Percentiles rank a stretch among this genome's conserved stretches.
These are phyloP conservation scores for Campopleginae sp. DNA, from an alignment of 2,888 invertebrate genomes.

Conservation along the genomic window DNA sequence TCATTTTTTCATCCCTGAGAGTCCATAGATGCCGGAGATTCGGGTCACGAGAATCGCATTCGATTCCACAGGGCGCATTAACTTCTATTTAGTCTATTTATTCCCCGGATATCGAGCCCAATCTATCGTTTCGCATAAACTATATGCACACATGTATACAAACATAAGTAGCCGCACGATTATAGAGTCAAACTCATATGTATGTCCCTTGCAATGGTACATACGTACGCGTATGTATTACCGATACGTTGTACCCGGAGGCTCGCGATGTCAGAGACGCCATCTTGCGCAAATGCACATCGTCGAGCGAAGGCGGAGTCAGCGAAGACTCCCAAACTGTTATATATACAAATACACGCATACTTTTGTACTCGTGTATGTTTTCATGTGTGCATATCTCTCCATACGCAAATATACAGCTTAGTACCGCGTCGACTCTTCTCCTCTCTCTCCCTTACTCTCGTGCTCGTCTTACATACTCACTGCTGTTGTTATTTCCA, in stretches of 20 bases:
- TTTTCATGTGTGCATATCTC: slow-evolving; percentile 29
- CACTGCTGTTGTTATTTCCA: too few species aligned
- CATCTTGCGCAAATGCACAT: slow-evolving; percentile 83
- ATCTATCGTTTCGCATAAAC: neutral
- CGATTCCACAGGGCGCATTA: slow-evolving; percentile 14
- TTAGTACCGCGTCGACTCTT: neutral
- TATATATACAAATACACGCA: slow-evolving; percentile 60
- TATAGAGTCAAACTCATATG: neutral
- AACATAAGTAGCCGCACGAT: neutral
- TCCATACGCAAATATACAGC: slow-evolving; percentile 3
- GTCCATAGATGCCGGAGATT: neutral
- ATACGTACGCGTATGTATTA: slow-evolving; percentile 24
- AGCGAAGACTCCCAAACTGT: slow-evolving; percentile 72
- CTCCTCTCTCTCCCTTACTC: neutral
- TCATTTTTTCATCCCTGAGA: neutral
- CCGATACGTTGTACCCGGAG: slow-evolving; percentile 53
- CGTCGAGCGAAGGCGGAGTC: slow-evolving; percentile 83
- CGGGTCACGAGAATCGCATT: neutral
- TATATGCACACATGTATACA: neutral
- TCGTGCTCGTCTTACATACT: neutral
- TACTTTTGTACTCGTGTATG: slow-evolving; percentile 56
- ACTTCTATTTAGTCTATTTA: slow-evolving; percentile 20
- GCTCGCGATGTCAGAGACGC: slow-evolving; percentile 77
- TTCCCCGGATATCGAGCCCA: neutral
- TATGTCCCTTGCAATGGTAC: slow-evolving; percentile 4